Evolutionary conservation across 2,797 vertebrate genomes (phyloP), one percentile per base, ranked within the genome.

Genomic region (Lepilemur ruficaudatus): DNA sequence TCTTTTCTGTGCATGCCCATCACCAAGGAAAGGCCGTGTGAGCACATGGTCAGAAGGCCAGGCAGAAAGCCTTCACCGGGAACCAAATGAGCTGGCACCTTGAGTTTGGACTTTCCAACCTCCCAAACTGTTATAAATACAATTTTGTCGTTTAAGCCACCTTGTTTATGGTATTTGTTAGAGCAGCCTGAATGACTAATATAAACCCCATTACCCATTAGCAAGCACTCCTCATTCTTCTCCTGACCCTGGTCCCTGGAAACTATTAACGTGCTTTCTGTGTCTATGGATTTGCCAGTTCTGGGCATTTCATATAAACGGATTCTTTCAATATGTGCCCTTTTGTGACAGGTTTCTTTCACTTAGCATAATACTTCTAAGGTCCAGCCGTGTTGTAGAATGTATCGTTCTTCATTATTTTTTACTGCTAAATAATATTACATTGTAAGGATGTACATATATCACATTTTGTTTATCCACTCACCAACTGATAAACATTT

Each of bases 261-360:
- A 73, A 59, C 2, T 18, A 14, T 25, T 13, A 76, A 10, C 35
- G 3, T 43, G 10, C 48, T 92, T 93, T 72, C 55, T 69, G 55
- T 69, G 65, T 65, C 41, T 83, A 7, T 70, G n/a, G 25, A 46
- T 89, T 81, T 43, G 4, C 59, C n/a, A 69, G 30, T 43, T 76
- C 20, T 69, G 38, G 57, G 9, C 41, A 79, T 92, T 93, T 96
- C 7, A 13, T 46, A 43, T 61, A 63, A 52, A 46, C 48, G 50
- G 13, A 92, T 28, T 48, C 46, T 75, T 59, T 76, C 28, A 61
- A 7, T 78, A 52, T 7, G 35, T 59, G 38, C 13, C n/a, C 46
- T 91, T 91, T 88, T 72, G 25, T 91, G 83, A 38, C 50, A 79
- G 76, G n/a, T 1, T 93, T 92, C 48, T 93, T 75, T 96, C 86